phyloP scores from a whole-genome alignment of 1,140 invertebrate species.

The Diorhabda sublineata region DNA sequence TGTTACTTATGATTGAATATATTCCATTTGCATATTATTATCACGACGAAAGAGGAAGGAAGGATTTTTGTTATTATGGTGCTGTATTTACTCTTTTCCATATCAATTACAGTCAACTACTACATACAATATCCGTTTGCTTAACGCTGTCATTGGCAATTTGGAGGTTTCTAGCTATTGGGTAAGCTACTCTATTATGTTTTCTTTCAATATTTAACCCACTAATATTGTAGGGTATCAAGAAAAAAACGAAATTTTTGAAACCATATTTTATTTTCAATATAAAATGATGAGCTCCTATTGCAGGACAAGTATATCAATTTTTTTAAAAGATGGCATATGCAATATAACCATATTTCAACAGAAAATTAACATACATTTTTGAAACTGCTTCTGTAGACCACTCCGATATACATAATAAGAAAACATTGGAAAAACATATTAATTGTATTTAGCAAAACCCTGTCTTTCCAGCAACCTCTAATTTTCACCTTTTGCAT shows the following conservation, averaged over 20 bases:
- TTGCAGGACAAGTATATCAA: too few relatives aligned
- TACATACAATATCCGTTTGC: constrained; percentile 85
- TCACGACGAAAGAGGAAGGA: constrained; percentile 59
- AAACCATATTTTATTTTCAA: not conserved
- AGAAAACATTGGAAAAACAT: too few relatives aligned
- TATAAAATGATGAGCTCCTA: too few relatives aligned
- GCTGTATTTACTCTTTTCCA: constrained; percentile 74
- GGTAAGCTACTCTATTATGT: constrained; percentile 43
- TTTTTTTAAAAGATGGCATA: too few relatives aligned
- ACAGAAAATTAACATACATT: too few relatives aligned
- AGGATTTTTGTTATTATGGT: constrained; percentile 60
- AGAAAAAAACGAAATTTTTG: not conserved
- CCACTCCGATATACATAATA: too few relatives aligned
- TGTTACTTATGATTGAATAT: constrained; percentile 84
- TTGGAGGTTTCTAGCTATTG: constrained; percentile 67
- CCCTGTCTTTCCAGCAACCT: too few relatives aligned
- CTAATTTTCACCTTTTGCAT: too few relatives aligned
- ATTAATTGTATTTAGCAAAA: too few relatives aligned
- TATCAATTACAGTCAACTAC: constrained; percentile 72
- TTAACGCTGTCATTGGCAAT: constrained; percentile 78
- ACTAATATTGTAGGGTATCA: too few relatives aligned
- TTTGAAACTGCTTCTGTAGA: too few relatives aligned
- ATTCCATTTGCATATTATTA: constrained; percentile 76
- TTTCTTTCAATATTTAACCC: not conserved
- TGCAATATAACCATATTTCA: too few relatives aligned